Conservation (phyloP, 2,888 invertebrate species). For the Matsumyia berberina region DNA sequence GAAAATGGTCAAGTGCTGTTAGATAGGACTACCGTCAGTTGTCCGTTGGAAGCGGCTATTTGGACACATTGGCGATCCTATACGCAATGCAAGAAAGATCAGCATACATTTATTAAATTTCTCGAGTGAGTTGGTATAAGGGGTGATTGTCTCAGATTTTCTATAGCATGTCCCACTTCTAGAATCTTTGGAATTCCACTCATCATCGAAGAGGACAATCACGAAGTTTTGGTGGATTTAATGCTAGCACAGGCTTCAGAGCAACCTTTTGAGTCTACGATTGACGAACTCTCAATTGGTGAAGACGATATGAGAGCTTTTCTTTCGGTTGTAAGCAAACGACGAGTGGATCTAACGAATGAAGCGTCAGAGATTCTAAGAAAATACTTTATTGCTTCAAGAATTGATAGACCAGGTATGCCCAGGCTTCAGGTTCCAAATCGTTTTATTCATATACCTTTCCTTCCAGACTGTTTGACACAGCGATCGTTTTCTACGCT, state of each 20-base stretch:
- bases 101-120: conserved; percentile 80
- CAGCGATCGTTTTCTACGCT: conserved; percentile 81
- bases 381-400: conserved; percentile 84
- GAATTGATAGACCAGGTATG: conserved; percentile 83
- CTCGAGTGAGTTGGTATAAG: conserved; percentile 82
- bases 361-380: conserved; percentile 83
- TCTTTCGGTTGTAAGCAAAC: conserved; percentile 79
- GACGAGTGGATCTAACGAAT: conserved; percentile 77
- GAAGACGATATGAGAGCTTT: conserved; percentile 80
- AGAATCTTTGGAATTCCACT: conserved; percentile 84
- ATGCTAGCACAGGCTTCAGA: conserved; percentile 79
- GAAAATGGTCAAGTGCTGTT: conserved; percentile 78
- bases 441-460: background rate
- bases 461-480: conserved; percentile 80
- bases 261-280: conserved; percentile 65
- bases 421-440: background rate
- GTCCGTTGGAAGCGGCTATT: conserved; percentile 81
- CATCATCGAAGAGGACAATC: conserved; percentile 79
- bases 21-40: conserved; percentile 78
- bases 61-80: conserved; percentile 83
- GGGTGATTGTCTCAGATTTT: no score
- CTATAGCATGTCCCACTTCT: background rate
- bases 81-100: conserved; percentile 79
- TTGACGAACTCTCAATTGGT: conserved; percentile 80
- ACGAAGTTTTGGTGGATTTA: conserved; percentile 79